Evolutionary conservation across 2,888 invertebrate genomes (phyloP).

Genomic region (Heliconius ismenius): DNA sequence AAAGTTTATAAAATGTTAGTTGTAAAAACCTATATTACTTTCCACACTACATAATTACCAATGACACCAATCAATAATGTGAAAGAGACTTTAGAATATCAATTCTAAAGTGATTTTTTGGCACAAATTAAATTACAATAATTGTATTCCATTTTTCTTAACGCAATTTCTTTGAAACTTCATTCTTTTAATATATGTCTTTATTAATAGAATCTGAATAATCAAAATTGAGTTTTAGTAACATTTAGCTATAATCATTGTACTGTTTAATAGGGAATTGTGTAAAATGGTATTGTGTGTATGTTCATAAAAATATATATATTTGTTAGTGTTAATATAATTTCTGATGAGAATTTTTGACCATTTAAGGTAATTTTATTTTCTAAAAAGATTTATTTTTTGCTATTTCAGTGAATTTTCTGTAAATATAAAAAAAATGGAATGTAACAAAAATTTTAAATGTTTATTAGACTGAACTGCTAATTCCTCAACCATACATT

Average conservation of each 20-base stretch:
- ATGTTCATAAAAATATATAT: neutral
- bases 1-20: neutral
- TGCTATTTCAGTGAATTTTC: too few relatives aligned
- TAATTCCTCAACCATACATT: too few relatives aligned
- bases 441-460: too few relatives aligned
- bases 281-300: neutral
- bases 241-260: neutral
- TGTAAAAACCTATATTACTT: neutral
- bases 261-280: neutral
- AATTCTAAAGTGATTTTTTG: neutral
- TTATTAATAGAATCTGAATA: neutral
- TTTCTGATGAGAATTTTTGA: too few relatives aligned
- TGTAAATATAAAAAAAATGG: too few relatives aligned
- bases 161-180: neutral
- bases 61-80: constrained; percentile 35
- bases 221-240: neutral
- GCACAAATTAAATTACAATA: neutral
- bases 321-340: neutral
- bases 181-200: neutral
- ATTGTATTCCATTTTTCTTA: neutral
- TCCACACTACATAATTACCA: constrained; percentile 29
- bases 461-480: too few relatives aligned
- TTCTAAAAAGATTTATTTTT: too few relatives aligned
- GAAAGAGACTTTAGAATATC: neutral
- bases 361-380: too few relatives aligned